Percentiles rank a stretch among this genome's conserved stretches.
Evolutionary conservation across 64 coral and sea anemone genomes (phyloP).

Genomic region (Montipora capricornis): DNA sequence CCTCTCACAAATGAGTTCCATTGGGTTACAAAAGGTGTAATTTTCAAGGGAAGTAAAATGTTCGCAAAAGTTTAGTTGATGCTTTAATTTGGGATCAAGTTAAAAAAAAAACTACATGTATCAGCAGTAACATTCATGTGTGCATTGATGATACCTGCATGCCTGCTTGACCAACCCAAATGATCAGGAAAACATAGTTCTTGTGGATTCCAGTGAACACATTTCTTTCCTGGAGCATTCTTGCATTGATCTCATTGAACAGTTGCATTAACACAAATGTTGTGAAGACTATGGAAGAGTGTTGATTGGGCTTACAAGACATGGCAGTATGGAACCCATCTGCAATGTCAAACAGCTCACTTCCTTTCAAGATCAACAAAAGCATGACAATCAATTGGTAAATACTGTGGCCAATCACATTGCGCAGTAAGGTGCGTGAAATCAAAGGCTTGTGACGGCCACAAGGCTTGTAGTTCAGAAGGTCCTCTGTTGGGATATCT

Average conservation of each 20-base stretch:
- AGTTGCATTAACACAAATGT: slow-evolving; percentile 98
- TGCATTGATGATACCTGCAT: slow-evolving; percentile 72
- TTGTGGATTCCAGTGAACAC: slow-evolving; percentile 87
- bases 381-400: slow-evolving; percentile 86
- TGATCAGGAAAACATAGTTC: slow-evolving; percentile 79
- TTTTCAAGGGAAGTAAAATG: too few relatives aligned
- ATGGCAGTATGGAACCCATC: slow-evolving; percentile 81
- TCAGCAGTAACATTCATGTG: too few relatives aligned
- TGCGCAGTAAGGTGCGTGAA: slow-evolving; percentile 87
- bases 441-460: slow-evolving; percentile 95
- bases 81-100: too few relatives aligned
- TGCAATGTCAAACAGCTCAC: slow-evolving; percentile 77
- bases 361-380: slow-evolving; percentile 83
- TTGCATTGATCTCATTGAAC: slow-evolving; percentile 97
- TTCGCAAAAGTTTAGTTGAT: too few relatives aligned
- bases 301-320: slow-evolving; percentile 79
- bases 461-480: slow-evolving; percentile 87
- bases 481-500: slow-evolving; percentile 89
- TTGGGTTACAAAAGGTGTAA: too few relatives aligned
- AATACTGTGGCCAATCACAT: slow-evolving; percentile 85
- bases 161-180: slow-evolving; percentile 79
- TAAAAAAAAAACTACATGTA: too few relatives aligned
- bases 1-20: too few relatives aligned
- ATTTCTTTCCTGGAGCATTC: slow-evolving; percentile 89
- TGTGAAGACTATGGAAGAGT: slow-evolving; percentile 93